Percentiles rank a stretch among this genome's conserved stretches.
phyloP scores from a whole-genome alignment of 2,888 invertebrate species.

The Tipula helvola region DNA sequence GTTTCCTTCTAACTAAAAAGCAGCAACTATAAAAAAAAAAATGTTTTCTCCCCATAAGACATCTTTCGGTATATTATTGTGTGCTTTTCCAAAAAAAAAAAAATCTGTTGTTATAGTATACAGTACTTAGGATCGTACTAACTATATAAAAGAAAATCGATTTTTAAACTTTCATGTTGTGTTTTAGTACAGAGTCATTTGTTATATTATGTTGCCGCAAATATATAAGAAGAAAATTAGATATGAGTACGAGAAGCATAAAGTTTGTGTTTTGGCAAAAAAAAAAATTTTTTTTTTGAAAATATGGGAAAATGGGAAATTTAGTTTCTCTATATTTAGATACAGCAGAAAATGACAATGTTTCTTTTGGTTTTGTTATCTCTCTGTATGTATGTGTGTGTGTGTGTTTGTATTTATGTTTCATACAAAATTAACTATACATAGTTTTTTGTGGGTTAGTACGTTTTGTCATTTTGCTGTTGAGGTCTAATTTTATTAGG shows the following conservation, averaged over 20 bases:
- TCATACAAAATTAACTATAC: not conserved
- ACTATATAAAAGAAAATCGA: not conserved
- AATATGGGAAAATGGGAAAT: not conserved
- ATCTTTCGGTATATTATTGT: not conserved
- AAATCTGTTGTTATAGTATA: not conserved
- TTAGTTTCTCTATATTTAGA: not conserved
- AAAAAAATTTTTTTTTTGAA: not conserved
- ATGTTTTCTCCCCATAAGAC: not conserved
- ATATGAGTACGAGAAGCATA: not conserved
- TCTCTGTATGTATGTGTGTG: not conserved
- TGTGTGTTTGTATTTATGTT: not conserved
- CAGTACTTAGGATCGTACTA: not conserved
- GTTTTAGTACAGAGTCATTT: not conserved
- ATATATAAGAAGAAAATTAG: not conserved
- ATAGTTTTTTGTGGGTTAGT: not conserved
- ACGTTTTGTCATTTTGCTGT: not conserved
- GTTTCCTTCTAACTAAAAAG: not conserved
- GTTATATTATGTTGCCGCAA: not conserved
- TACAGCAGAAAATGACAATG: not conserved
- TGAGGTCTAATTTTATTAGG: not conserved
- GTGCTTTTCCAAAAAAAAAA: not conserved
- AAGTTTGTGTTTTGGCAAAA: not conserved
- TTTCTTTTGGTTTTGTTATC: not conserved
- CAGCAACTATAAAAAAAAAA: not conserved
- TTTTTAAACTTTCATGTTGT: not conserved